Evolutionary conservation across 2,797 vertebrate species (phyloP).

Genomic region (Sebastes paucispinis): DNA sequence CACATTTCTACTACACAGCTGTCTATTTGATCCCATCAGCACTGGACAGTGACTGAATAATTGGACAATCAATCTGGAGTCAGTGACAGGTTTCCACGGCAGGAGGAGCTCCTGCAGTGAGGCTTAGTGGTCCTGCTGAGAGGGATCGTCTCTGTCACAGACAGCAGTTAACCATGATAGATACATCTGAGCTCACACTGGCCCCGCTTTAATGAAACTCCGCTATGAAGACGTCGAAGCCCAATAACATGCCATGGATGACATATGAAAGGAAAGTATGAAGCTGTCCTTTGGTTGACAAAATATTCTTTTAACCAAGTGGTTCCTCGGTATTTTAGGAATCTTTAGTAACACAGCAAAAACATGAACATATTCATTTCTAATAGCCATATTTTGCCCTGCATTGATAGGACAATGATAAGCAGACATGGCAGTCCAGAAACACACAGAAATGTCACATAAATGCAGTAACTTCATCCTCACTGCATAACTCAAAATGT

Average conservation of each 20-base stretch:
- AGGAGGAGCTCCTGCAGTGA: background rate
- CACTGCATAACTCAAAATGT: background rate
- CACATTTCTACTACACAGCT: background rate
- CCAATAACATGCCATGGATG: constrained; percentile 27
- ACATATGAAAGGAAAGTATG: constrained; percentile 8
- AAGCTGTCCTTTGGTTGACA: constrained; percentile 2
- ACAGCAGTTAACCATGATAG: constrained; percentile 45
- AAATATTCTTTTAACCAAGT: background rate
- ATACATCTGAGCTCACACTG: constrained; percentile 31
- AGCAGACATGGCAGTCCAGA: background rate
- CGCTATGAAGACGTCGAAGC: constrained; percentile 9
- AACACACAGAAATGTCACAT: background rate
- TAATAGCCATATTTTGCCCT: background rate
- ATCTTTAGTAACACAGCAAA: background rate
- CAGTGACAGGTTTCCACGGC: constrained; percentile 25
- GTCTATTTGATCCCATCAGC: constrained; percentile 44
- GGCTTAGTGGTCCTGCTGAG: constrained; percentile 24
- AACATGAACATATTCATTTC: background rate
- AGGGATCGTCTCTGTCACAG: constrained; percentile 7
- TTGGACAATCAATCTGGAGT: constrained; percentile 35
- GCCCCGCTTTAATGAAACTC: constrained; percentile 44
- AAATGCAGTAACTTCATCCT: background rate
- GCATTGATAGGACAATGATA: background rate
- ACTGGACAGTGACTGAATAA: constrained; percentile 31
- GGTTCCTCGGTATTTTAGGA: background rate